These are phyloP conservation scores for Lasioglossum malachurum DNA, from an alignment of 2,888 invertebrate species.

Conservation along the genomic window DNA sequence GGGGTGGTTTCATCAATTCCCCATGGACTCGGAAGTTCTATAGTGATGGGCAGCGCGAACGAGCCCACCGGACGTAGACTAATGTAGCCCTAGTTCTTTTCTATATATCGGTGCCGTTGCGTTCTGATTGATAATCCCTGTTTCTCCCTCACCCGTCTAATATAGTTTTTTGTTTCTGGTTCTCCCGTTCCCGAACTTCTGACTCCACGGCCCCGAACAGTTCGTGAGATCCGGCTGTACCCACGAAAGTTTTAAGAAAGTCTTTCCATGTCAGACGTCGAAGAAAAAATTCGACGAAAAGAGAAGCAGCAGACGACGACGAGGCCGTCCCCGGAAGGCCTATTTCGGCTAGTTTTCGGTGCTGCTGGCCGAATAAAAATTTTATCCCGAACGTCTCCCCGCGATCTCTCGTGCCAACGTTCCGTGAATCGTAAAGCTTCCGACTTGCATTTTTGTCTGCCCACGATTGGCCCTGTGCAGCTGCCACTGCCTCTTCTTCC, in stretches of 20 bases:
- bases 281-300: conserved; percentile 42
- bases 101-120: conserved; percentile 66
- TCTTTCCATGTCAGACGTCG: conserved; percentile 60
- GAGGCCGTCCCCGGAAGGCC: conserved; percentile 23
- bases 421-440: conserved; percentile 29
- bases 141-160: conserved; percentile 37
- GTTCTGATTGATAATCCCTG: conserved; percentile 78
- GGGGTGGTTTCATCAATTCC: conserved; percentile 41
- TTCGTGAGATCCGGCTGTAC: background rate
- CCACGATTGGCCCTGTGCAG: conserved; percentile 6
- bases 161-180: conserved; percentile 32
- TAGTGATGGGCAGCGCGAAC: conserved; percentile 78
- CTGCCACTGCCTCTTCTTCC: background rate
- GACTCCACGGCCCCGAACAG: conserved; percentile 23
- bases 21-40: conserved; percentile 61
- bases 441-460: background rate
- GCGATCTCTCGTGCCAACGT: conserved; percentile 26
- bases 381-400: conserved; percentile 18
- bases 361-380: conserved; percentile 36
- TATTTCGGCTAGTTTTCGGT: conserved; percentile 44
- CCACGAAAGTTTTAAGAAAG: conserved; percentile 57
- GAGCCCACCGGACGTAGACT: conserved; percentile 76
- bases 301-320: background rate
- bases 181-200: conserved; percentile 37
- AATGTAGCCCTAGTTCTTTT: conserved; percentile 68